Percentiles rank a stretch among this genome's conserved stretches.
These are phyloP conservation scores for Physella acuta DNA, from an alignment of 1,140 invertebrate species.

Conservation along the genomic window DNA sequence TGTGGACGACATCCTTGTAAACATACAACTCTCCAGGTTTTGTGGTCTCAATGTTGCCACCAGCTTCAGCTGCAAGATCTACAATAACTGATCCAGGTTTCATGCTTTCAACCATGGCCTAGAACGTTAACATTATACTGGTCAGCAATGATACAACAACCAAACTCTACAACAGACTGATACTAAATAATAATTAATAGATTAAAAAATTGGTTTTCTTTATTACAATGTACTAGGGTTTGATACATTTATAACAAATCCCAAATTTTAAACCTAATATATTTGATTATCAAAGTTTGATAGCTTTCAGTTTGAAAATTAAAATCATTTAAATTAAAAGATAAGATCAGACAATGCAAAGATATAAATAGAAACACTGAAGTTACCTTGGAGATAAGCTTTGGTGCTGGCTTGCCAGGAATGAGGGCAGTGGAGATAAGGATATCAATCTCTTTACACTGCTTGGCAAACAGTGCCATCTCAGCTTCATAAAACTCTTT, in stretches of 20 bases:
- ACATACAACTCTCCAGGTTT: constrained; percentile 74
- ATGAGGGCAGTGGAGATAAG: constrained; percentile 86
- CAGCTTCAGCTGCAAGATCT: constrained; percentile 84
- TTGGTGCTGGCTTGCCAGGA: constrained; percentile 82
- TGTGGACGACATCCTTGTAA: constrained; percentile 79
- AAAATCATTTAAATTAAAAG: no score
- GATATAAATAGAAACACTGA: not conserved
- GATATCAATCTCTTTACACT: constrained; percentile 76
- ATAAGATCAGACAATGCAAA: no score
- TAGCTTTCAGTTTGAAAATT: no score
- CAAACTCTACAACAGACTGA: no score
- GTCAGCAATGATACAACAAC: no score
- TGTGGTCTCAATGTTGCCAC: constrained; percentile 85
- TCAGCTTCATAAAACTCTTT: constrained; percentile 85
- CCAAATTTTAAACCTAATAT: no score
- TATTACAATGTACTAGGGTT: no score
- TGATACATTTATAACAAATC: no score
- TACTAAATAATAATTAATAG: no score
- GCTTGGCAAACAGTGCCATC: constrained; percentile 81
- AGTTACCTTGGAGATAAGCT: constrained; percentile 76
- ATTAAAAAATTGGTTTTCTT: no score
- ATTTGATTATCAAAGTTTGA: no score
- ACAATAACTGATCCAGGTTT: constrained; percentile 87
- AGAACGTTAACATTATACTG: no score
- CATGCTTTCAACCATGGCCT: constrained; percentile 83